Evolutionary conservation across 2,888 invertebrate species (phyloP).

Genomic region (Hypomecis atomaria): DNA sequence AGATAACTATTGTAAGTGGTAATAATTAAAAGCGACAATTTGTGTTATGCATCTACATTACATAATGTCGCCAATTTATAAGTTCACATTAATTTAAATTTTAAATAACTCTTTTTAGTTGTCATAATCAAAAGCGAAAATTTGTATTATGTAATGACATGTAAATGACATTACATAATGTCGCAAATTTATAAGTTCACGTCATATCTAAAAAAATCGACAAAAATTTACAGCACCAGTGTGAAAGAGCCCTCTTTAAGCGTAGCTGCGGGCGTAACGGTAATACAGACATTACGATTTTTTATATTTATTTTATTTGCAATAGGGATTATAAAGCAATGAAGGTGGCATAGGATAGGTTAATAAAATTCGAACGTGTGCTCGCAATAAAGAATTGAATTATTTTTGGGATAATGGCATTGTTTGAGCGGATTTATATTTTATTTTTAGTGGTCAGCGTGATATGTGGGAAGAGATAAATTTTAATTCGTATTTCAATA

Average conservation of each 20-base stretch:
- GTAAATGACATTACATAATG: too few species aligned
- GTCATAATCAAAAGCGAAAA: too few species aligned
- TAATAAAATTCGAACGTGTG: constrained; percentile 56
- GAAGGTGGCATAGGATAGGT: constrained; percentile 58
- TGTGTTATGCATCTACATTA: too few species aligned
- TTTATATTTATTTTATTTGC: constrained; percentile 64
- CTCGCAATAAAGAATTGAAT: constrained; percentile 54
- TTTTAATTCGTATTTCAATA: constrained; percentile 4
- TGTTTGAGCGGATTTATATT: constrained; percentile 39
- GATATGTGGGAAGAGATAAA: constrained; percentile 11
- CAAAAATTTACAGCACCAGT: constrained; percentile 20
- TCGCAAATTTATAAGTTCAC: too few species aligned
- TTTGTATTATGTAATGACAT: too few species aligned
- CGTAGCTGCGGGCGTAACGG: constrained; percentile 58
- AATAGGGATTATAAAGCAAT: constrained; percentile 63
- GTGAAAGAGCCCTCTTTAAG: constrained; percentile 36
- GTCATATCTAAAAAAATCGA: neutral
- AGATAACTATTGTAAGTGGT: neutral
- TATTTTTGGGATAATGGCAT: constrained; percentile 47
- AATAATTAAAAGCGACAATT: neutral
- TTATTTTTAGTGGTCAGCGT: constrained; percentile 37
- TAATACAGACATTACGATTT: constrained; percentile 55
- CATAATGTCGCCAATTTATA: too few species aligned
- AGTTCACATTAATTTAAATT: too few species aligned
- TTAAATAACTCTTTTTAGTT: too few species aligned